Conservation (phyloP, 30 jellyfish, hydroid and myxozoan species). For the Nemopilema nomurai region DNA sequence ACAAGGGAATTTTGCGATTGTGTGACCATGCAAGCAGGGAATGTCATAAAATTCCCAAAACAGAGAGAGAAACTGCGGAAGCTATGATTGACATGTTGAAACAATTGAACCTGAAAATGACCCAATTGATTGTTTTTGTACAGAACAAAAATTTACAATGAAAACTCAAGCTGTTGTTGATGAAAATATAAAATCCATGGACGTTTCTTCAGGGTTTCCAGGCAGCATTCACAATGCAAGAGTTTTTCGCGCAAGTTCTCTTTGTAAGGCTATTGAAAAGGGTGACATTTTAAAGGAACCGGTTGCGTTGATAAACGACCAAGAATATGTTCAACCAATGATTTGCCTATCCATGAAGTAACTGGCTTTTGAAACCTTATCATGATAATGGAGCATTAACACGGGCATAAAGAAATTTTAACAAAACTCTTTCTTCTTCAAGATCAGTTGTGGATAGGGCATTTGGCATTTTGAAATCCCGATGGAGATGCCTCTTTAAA, state of each 20-base stretch:
- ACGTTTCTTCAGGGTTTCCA: slow-evolving; percentile 70
- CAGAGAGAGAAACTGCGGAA: slow-evolving; percentile 35
- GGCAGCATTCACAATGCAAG: slow-evolving; percentile 79
- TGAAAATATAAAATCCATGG: slow-evolving; percentile 31
- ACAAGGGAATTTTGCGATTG: slow-evolving; percentile 10
- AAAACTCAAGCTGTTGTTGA: slow-evolving; percentile 16
- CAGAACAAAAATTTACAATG: slow-evolving; percentile 33
- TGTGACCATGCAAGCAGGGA: slow-evolving; percentile 1
- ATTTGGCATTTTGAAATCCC: slow-evolving; percentile 52
- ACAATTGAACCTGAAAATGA: slow-evolving; percentile 21
- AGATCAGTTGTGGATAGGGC: slow-evolving; percentile 40
- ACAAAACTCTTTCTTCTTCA: slow-evolving; percentile 14
- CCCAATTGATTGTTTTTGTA: slow-evolving; percentile 41
- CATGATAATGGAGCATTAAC: slow-evolving; percentile 29
- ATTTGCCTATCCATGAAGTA: slow-evolving; percentile 50
- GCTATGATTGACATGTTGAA: slow-evolving; percentile 33
- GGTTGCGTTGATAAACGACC: not conserved
- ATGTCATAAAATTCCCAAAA: slow-evolving; percentile 12
- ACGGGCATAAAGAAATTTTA: not conserved
- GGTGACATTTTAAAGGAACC: slow-evolving; percentile 26
- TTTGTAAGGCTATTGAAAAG: slow-evolving; percentile 8
- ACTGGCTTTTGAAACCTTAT: slow-evolving; percentile 44
- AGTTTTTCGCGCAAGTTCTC: slow-evolving; percentile 20
- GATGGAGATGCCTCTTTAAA: slow-evolving; percentile 62
- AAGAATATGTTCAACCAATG: slow-evolving; percentile 41